Evolutionary conservation across 2,888 invertebrate species (phyloP).

Genomic region (Trissolcus brochymenae): DNA sequence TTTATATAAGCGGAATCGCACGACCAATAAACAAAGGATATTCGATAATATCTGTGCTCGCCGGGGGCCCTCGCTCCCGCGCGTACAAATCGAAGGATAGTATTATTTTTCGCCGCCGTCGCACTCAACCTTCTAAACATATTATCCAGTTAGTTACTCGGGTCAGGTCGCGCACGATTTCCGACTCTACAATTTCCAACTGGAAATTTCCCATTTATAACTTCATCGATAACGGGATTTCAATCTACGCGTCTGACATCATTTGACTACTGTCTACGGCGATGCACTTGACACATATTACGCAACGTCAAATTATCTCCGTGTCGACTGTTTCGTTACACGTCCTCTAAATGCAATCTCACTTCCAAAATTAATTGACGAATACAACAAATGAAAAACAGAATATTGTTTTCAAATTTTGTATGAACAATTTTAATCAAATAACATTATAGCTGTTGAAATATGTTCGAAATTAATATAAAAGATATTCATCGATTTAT

Average conservation of each 20-base stretch:
- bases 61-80: no score
- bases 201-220: constrained; percentile 57
- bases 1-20: constrained; percentile 39
- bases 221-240: constrained; percentile 56
- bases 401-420: no score
- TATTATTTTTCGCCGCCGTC: constrained; percentile 38
- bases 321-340: constrained; percentile 9
- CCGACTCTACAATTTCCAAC: constrained; percentile 55
- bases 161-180: constrained; percentile 45
- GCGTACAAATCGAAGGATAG: constrained; percentile 28
- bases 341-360: no score
- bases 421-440: no score
- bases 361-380: no score
- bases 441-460: no score
- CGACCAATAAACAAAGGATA: constrained; percentile 50
- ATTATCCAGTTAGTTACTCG: constrained; percentile 47
- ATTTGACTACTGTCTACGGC: constrained; percentile 47
- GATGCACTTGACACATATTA: constrained; percentile 50
- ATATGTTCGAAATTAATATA: no score
- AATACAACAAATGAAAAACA: no score
- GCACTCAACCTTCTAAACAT: constrained; percentile 41
- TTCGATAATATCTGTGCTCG: constrained; percentile 34
- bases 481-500: no score
- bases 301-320: constrained; percentile 42
- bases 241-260: constrained; percentile 51